A percentile compares a stretch with the other conserved stretches of the same genome.
Evolutionary conservation across 2,113 vertebrate genomes (phyloP).

Genomic region (Nanorana parkeri): DNA sequence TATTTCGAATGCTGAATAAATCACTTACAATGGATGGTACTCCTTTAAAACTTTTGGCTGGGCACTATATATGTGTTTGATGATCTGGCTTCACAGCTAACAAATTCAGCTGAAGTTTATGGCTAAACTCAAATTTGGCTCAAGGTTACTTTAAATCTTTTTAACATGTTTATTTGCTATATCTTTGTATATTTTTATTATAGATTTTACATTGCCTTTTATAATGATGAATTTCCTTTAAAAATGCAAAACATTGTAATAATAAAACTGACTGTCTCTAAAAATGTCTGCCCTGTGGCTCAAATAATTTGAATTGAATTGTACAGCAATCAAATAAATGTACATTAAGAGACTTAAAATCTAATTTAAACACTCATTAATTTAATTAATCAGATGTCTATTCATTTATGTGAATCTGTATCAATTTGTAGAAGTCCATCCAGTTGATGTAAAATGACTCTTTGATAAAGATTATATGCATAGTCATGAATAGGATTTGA

Average conservation of each 20-base stretch:
- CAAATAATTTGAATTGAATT: conserved; percentile 16
- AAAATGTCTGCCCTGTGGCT: conserved; percentile 25
- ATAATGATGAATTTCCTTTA: neutral
- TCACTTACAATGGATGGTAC: too few relatives aligned
- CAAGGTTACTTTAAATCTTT: too few relatives aligned
- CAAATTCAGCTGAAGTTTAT: too few relatives aligned
- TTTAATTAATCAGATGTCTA: conserved; percentile 32
- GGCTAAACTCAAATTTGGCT: too few relatives aligned
- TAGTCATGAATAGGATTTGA: conserved; percentile 23
- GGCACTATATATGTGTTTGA: too few relatives aligned
- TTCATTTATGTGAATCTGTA: conserved; percentile 34
- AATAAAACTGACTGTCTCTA: conserved; percentile 25
- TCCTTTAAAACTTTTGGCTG: too few relatives aligned
- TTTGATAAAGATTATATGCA: conserved; percentile 26
- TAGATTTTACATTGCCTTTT: too few relatives aligned
- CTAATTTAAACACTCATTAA: conserved; percentile 36
- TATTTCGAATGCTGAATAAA: too few relatives aligned
- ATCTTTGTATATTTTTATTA: neutral
- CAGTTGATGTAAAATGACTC: conserved; percentile 4
- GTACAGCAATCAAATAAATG: conserved; percentile 24
- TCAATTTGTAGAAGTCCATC: conserved; percentile 32
- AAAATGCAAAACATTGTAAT: conserved; percentile 21
- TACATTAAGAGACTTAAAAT: conserved; percentile 36
- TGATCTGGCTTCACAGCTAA: too few relatives aligned
- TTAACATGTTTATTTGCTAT: neutral